Conservation (phyloP, 2,797 vertebrate species). For the Simalia tracyae region DNA sequence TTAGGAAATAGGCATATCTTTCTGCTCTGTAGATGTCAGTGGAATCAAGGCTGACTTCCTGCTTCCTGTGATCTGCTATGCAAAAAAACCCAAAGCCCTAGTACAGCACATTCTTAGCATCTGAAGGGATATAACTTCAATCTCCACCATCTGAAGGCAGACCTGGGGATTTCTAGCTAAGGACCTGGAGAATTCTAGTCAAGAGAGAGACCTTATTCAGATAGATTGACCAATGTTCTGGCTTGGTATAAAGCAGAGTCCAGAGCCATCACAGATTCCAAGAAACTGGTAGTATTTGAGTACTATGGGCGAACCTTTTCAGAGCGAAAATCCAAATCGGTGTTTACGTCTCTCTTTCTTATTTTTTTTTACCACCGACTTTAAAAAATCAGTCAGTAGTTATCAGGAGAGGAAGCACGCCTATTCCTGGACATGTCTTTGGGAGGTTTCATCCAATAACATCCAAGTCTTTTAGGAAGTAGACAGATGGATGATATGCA, state of each 20-base stretch:
- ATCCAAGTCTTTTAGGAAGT: constrained; percentile 54
- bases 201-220: neutral
- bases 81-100: neutral
- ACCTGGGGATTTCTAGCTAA: neutral
- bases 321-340: neutral
- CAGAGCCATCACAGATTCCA: neutral
- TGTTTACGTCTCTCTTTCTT: no score
- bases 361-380: neutral
- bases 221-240: neutral
- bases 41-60: neutral
- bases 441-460: constrained; percentile 26
- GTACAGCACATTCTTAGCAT: neutral
- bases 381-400: neutral
- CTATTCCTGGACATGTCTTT: neutral
- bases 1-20: neutral
- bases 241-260: neutral
- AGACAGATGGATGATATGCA: constrained; percentile 57
- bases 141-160: neutral
- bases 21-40: neutral
- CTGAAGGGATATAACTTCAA: neutral
- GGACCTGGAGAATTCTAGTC: neutral
- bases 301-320: neutral
- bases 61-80: neutral
- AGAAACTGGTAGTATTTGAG: neutral
- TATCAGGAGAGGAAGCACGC: neutral